Evolutionary conservation across 23 tunicate species (phyloP).

Genomic region (Styela plicata): DNA sequence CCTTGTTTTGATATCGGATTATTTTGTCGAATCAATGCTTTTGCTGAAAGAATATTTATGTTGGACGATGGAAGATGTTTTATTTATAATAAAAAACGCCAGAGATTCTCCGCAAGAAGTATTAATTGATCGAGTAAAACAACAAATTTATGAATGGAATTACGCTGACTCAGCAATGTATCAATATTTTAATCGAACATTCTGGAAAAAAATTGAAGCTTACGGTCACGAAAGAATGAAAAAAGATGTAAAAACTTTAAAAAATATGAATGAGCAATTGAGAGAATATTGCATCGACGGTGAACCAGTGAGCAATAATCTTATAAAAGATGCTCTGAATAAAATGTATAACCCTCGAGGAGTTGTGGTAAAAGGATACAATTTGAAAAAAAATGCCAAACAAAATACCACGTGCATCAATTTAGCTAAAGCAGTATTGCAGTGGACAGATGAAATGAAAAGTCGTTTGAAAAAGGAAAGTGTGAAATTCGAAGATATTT

Average conservation of each 20-base stretch:
- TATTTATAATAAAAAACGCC: constrained; percentile 91
- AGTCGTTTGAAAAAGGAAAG: no score
- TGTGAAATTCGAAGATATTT: no score
- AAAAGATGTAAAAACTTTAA: constrained; percentile 61
- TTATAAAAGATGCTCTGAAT: constrained; percentile 25
- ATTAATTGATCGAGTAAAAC: not conserved
- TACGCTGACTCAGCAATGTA: constrained; percentile 77
- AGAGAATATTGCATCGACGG: constrained; percentile 52
- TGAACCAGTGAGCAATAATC: constrained; percentile 11
- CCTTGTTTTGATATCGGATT: constrained; percentile 87
- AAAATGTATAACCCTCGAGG: constrained; percentile 51
- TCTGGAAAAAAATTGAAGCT: constrained; percentile 74
- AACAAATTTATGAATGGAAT: constrained; percentile 84
- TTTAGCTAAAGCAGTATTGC: no score
- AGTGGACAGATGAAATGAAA: constrained; percentile 53
- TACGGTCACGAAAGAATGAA: constrained; percentile 78
- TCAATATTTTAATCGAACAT: constrained; percentile 83
- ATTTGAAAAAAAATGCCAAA: constrained; percentile 35
- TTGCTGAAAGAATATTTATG: constrained; percentile 91
- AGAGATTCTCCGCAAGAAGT: not conserved
- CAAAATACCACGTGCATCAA: constrained; percentile 32
- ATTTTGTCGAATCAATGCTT: constrained; percentile 88
- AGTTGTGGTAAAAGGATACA: constrained; percentile 56
- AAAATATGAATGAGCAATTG: constrained; percentile 37
- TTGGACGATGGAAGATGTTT: constrained; percentile 98